Percentiles rank a stretch among this genome's conserved stretches.
Conservation (phyloP, 2,888 invertebrate species). For the Agriopis aurantiaria region DNA sequence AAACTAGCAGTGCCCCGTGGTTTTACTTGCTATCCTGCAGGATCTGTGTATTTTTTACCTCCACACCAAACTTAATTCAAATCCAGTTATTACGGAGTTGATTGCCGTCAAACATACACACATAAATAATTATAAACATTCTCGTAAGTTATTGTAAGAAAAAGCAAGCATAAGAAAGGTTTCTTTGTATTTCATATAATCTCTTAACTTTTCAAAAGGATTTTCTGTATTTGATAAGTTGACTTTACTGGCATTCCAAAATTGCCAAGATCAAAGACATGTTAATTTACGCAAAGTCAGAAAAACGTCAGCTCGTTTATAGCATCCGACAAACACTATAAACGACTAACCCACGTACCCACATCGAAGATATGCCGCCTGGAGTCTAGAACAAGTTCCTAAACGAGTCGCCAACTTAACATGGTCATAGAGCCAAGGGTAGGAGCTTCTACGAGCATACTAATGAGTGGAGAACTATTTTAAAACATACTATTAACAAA, state of each 20-base stretch:
- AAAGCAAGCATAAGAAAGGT: not conserved
- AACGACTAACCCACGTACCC: slow-evolving; percentile 58
- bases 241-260: not conserved
- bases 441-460: slow-evolving; percentile 70
- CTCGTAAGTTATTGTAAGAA: not conserved
- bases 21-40: too few relatives aligned
- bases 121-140: too few relatives aligned
- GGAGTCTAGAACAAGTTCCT: slow-evolving; percentile 48
- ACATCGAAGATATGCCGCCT: slow-evolving; percentile 48
- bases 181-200: too few relatives aligned
- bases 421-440: slow-evolving; percentile 69
- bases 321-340: slow-evolving; percentile 55
- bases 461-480: slow-evolving; percentile 77
- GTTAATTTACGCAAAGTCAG: not conserved
- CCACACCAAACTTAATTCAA: too few relatives aligned
- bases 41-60: too few relatives aligned
- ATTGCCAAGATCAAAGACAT: not conserved
- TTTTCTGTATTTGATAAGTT: not conserved
- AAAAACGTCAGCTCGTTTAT: slow-evolving; percentile 34
- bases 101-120: too few relatives aligned
- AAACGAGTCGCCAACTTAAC: slow-evolving; percentile 70
- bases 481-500: slow-evolving; percentile 78
- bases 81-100: too few relatives aligned
- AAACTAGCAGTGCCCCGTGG: too few relatives aligned
- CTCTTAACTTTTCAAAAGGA: too few relatives aligned